Evolutionary conservation across 2,888 invertebrate species (phyloP), one percentile per base, ranked within the genome.

Genomic region (Philereme transversata): DNA sequence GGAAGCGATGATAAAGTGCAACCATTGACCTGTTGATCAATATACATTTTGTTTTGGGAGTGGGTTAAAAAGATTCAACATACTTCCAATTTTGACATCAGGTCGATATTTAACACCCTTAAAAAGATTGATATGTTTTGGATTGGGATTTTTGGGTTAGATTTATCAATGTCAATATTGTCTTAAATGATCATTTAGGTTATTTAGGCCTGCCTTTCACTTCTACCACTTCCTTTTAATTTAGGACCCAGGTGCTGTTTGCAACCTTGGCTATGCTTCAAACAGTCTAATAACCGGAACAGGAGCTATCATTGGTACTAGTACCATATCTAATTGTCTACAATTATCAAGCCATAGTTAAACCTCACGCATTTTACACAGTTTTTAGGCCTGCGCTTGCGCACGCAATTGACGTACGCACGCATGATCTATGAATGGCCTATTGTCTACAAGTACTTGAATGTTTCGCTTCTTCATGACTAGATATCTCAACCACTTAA

Each of bases 401-500:
- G 69, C 69, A 65, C 71, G 67, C 65, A 61, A 67, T 74, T 75
- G 77, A 77, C 76, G 75, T 74, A 76, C 72, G 70, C 73, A 70
- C 68, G 67, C 67, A 67, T 22, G 60, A 60, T 67, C 61, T 62
- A 71, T 75, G 71, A 76, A 79, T 77, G 68, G 67, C 66, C 76
- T 70, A 79, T 79, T 79, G 79, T 79, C 69, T 75, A 50, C 53
- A 38, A 52, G 47, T 50, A 59, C 61, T 62, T 46, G 58, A 59
- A 51, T 33, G 34, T 62, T 59, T 65, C 36, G 34, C 64, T 59
- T 65, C 60, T 69, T 58, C 49, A 51, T 50, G 57, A 59, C 51
- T 38, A 51, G 50, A 51, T 59, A 53, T 47, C 55, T 55, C 47
- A 48, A 41, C 38, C 47, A 48, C 9, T n/a, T 38, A 60, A 59